These are phyloP conservation scores for Tapirus terrestris DNA, from an alignment of 2,113 vertebrate genomes.

Conservation along the genomic window DNA sequence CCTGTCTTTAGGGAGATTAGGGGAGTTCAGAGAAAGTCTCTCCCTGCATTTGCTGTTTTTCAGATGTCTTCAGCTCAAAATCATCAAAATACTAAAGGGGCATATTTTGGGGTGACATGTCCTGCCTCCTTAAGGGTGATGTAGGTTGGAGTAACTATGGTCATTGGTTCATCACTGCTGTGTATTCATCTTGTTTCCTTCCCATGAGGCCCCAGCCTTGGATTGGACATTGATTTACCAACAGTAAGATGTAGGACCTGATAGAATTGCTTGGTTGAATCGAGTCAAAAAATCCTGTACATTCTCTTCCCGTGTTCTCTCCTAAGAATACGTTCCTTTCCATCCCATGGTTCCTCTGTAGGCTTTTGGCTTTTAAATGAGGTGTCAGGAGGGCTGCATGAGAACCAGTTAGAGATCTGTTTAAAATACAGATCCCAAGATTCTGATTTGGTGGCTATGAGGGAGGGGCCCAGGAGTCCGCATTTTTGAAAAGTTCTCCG, in stretches of 20 bases:
- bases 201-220: neutral
- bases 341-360: neutral
- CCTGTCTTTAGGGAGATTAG: neutral
- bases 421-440: neutral
- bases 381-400: neutral
- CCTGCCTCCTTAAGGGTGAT: neutral
- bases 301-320: neutral
- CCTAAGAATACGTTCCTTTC: neutral
- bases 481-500: neutral
- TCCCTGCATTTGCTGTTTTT: neutral
- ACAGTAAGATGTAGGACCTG: neutral
- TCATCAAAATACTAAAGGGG: neutral
- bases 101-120: neutral
- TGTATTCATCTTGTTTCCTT: neutral
- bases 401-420: neutral
- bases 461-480: neutral
- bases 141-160: neutral
- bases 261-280: neutral
- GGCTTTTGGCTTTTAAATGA: neutral
- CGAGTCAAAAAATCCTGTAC: neutral
- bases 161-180: neutral
- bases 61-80: neutral
- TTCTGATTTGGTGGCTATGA: neutral
- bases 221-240: neutral
- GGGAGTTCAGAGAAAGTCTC: neutral